Conservation (phyloP, 2,113 vertebrate genomes). For the Anarhynchus alexandrinus region DNA sequence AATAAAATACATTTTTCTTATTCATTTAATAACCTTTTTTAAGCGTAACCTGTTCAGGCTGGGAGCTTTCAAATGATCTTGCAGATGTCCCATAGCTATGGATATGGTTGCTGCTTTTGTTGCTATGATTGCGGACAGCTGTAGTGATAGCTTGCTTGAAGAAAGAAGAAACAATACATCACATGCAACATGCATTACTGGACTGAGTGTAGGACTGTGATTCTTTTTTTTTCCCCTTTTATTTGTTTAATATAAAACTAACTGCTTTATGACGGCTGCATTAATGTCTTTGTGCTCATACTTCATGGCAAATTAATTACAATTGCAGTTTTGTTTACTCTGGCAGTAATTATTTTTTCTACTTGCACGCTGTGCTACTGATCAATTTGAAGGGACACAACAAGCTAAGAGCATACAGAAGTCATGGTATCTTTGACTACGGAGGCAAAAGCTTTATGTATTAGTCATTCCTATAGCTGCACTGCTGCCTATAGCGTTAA, state of each 20-base stretch:
- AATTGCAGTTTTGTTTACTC: slow-evolving; percentile 32
- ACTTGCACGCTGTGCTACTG: not conserved
- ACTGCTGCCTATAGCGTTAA: not conserved
- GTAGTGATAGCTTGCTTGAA: slow-evolving; percentile 21
- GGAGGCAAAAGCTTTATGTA: not conserved
- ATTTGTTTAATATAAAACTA: slow-evolving; percentile 7
- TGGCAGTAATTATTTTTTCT: slow-evolving; percentile 34
- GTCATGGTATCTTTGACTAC: slow-evolving; percentile 50
- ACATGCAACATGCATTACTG: slow-evolving; percentile 38
- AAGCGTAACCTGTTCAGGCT: not conserved
- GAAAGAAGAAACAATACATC: slow-evolving; percentile 49
- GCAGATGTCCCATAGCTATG: slow-evolving; percentile 50
- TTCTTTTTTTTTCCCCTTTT: not conserved
- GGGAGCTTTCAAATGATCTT: slow-evolving; percentile 18
- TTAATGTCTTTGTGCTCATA: slow-evolving; percentile 25
- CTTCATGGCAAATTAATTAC: slow-evolving; percentile 35
- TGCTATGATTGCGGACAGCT: slow-evolving; percentile 63
- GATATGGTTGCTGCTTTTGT: slow-evolving; percentile 58
- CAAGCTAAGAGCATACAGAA: slow-evolving; percentile 46
- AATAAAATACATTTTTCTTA: not conserved
- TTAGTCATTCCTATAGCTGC: not conserved
- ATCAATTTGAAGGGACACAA: slow-evolving; percentile 33
- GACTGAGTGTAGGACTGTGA: not conserved
- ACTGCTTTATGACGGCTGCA: slow-evolving; percentile 34
- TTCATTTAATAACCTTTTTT: not conserved